Percentiles rank a stretch among this genome's conserved stretches.
Conservation (phyloP, 2,113 vertebrate species). For the Bos indicus region DNA sequence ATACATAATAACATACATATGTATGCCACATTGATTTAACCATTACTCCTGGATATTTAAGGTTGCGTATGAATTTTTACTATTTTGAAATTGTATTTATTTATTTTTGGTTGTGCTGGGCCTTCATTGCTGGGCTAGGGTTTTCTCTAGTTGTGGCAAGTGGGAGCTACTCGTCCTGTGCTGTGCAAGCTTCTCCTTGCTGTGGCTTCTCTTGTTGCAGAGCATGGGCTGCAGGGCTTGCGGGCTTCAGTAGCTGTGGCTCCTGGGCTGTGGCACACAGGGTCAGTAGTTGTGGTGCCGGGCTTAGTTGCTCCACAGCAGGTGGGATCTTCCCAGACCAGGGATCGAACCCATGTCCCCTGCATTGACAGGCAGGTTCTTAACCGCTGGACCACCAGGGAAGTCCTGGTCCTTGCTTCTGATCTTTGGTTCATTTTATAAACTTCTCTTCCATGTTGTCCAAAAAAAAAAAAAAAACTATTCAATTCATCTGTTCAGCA, state of each 20-base stretch:
- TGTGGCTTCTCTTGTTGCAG: neutral
- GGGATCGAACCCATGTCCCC: neutral
- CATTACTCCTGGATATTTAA: neutral
- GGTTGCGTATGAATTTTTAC: neutral
- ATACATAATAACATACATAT: neutral
- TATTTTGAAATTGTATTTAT: neutral
- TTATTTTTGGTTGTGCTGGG: no score
- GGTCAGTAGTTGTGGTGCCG: neutral
- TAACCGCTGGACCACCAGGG: neutral
- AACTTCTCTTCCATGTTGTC: neutral
- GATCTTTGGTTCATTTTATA: neutral
- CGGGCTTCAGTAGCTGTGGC: neutral
- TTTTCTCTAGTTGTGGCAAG: neutral
- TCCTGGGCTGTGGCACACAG: neutral
- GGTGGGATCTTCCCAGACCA: neutral
- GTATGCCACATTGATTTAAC: neutral
- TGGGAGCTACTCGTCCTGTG: neutral
- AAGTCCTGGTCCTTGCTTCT: neutral
- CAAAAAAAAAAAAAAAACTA: neutral
- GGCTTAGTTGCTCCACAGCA: neutral
- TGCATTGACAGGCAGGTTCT: neutral
- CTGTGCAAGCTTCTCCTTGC: neutral
- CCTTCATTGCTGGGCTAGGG: neutral
- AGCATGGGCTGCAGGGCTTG: neutral
- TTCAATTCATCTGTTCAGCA: neutral